Evolutionary conservation across 2,113 vertebrate species (phyloP).

Genomic region (Zingel zingel): DNA sequence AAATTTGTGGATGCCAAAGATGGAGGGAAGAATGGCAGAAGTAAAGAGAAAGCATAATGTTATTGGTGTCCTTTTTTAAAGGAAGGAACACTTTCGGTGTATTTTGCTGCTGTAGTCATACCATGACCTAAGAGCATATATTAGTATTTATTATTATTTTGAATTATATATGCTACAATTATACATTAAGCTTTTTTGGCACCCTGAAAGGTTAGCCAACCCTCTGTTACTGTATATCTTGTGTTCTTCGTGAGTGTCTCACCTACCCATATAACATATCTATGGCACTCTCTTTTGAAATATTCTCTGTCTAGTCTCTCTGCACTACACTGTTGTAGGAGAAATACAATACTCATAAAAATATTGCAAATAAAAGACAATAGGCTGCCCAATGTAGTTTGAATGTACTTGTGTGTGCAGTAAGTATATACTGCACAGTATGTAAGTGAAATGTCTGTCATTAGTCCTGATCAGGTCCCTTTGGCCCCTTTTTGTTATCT

Average conservation of each 20-base stretch:
- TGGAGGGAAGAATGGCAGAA: not conserved
- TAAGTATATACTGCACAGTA: too few species aligned
- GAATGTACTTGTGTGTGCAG: not conserved
- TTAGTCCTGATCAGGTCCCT: not conserved
- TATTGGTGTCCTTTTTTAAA: not conserved
- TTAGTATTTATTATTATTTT: not conserved
- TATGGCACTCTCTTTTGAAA: not conserved
- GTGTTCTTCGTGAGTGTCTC: not conserved
- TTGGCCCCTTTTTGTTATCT: not conserved
- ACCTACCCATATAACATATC: not conserved
- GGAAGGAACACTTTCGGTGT: not conserved
- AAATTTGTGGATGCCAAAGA: not conserved
- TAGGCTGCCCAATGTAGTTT: not conserved
- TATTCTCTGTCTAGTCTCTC: too few species aligned
- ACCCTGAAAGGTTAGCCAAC: not conserved
- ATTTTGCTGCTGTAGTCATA: not conserved
- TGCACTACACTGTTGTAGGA: not conserved
- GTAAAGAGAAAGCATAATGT: not conserved
- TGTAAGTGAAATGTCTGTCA: not conserved
- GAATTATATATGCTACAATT: not conserved
- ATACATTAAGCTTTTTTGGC: not conserved
- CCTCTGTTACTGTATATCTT: not conserved
- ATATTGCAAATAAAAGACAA: not conserved
- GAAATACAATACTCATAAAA: not conserved
- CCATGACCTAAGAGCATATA: not conserved